phyloP scores from a whole-genome alignment of 2,888 invertebrate genomes.

The Synanthedon tipuliformis region DNA sequence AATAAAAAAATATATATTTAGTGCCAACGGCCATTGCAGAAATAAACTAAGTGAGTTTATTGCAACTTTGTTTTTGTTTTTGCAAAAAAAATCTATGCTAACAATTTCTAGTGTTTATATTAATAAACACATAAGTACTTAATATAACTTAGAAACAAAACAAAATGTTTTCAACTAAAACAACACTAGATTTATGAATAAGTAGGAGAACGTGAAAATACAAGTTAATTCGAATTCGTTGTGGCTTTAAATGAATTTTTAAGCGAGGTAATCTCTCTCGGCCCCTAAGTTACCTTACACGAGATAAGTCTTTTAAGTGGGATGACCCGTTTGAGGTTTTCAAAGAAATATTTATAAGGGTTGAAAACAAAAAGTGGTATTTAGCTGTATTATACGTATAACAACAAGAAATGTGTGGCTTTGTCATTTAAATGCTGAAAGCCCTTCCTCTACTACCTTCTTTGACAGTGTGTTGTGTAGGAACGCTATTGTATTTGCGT shows the following conservation, averaged over 20 bases:
- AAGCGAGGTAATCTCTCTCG: conserved; percentile 18
- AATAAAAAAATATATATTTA: no score
- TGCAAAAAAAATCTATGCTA: no score
- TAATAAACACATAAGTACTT: no score
- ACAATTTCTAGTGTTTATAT: no score
- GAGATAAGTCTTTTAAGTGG: conserved; percentile 31
- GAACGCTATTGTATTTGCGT: no score
- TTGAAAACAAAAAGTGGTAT: conserved; percentile 29
- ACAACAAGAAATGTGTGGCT: conserved; percentile 13
- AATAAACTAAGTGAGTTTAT: no score
- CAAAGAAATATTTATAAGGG: conserved; percentile 35
- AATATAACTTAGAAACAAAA: no score
- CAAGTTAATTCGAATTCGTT: not conserved
- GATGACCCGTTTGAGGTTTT: conserved; percentile 29
- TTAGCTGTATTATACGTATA: conserved; percentile 5
- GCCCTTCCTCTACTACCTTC: no score
- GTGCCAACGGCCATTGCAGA: no score
- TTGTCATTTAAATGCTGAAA: conserved; percentile 29
- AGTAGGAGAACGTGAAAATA: not conserved
- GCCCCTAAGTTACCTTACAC: conserved; percentile 26
- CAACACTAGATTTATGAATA: not conserved
- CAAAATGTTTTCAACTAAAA: no score
- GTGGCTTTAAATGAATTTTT: conserved; percentile 1
- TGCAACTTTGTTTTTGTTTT: no score
- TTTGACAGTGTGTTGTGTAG: no score